Base-by-base conservation (phyloP, 2,888 invertebrate genomes). In the Trichogramma dendrolimi region DNA sequence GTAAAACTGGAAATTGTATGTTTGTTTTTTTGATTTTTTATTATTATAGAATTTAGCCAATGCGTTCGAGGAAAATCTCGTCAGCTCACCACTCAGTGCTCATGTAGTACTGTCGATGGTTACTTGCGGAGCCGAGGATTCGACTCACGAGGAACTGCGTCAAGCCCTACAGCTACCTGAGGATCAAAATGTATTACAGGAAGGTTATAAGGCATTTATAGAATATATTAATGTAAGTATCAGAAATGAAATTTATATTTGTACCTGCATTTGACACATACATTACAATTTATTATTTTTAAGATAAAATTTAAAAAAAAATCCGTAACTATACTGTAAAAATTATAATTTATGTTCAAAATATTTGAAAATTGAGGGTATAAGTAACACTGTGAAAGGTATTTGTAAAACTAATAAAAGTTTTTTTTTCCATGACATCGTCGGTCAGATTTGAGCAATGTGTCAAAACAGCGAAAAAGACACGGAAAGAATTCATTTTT, bases 191-290 rank as follows among this genome's bases (percentile, higher is more conserved):
- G 5, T 54, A 3, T 55, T 40, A 4, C 47, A 60, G 43, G 11
- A 27, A 11, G 64, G 60, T 6, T 66, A 55, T 47, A 43, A 53
- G 46, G 39, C 58, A 47, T 56, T 66, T 49, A 62, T 65, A n/a
- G 53, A 58, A 52, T n/a, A 49, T 1, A 14, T 66, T 8, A 64
- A 66, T 49, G 61, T 66, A 50, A 59, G 61, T 40, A 46, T 14
- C 27, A 27, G 27, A 27, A 27, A 27, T 27, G 27, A 49, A 44
- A 42, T 50, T 14, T 49, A 58, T 50, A 10, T 47, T 42, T 54
- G 52, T 66, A 60, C 5, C 52, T 69, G 70, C 53, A 42, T 38
- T 58, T 81, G 6, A 77, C 81, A 60, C 83, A 83, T 56, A 84
- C 86, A 14, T 14, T 27, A 27, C 27, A 27, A 27, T 27, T 27